Conservation (phyloP, 1,140 invertebrate species). For the Drosophila rufa region DNA sequence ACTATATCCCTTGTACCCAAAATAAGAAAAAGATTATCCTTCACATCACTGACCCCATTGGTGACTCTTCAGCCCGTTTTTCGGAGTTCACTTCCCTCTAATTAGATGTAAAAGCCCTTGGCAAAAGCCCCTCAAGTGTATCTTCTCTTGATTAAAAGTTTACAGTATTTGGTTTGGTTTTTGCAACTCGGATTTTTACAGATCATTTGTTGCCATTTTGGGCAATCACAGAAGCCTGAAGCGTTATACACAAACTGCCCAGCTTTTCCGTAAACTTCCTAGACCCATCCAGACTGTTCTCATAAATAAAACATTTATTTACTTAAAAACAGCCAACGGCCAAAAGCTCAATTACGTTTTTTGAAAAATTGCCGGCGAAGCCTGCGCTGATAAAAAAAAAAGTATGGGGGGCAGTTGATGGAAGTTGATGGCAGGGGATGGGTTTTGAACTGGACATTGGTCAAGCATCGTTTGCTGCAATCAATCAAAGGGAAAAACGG, state of each 20-base stretch:
- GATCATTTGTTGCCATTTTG: conserved; percentile 70
- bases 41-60: neutral
- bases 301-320: conserved; percentile 80
- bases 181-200: conserved; percentile 61
- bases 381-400: neutral
- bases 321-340: conserved; percentile 69
- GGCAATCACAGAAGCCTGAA: conserved; percentile 36
- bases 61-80: neutral
- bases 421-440: neutral
- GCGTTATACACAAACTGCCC: conserved; percentile 6
- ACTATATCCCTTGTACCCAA: neutral
- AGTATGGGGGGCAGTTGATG: neutral
- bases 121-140: conserved; percentile 43
- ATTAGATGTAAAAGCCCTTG: conserved; percentile 70
- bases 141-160: conserved; percentile 72
- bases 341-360: conserved; percentile 76
- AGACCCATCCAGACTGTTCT: conserved; percentile 25
- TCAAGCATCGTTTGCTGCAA: conserved; percentile 51
- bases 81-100: conserved; percentile 38
- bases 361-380: conserved; percentile 65
- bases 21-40: neutral
- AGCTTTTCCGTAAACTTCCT: neutral
- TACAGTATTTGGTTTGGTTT: conserved; percentile 53
- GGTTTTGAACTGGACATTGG: conserved; percentile 23
- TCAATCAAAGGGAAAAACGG: conserved; percentile 67